Evolutionary conservation across 2,888 invertebrate species (phyloP).

Genomic region (Drosophila mercatorum): DNA sequence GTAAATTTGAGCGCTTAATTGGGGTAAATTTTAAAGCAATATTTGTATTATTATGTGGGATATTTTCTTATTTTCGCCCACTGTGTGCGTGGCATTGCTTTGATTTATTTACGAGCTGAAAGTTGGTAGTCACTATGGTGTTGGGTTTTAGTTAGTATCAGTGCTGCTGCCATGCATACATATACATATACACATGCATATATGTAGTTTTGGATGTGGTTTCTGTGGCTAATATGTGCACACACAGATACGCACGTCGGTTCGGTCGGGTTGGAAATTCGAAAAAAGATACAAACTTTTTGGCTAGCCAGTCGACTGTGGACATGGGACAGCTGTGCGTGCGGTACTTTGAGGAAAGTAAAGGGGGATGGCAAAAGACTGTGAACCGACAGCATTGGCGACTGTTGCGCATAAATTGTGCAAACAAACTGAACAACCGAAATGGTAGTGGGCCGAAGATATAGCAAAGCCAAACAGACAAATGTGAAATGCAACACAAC

Average conservation of each 20-base stretch:
- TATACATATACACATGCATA: conserved; percentile 19
- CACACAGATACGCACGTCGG: conserved; percentile 56
- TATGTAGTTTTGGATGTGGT: conserved; percentile 56
- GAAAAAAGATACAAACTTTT: conserved; percentile 57
- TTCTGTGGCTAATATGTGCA: conserved; percentile 65
- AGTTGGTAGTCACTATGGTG: conserved; percentile 62
- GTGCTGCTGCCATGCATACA: conserved; percentile 29
- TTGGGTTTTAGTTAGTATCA: conserved; percentile 72
- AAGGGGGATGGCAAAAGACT: conserved; percentile 9
- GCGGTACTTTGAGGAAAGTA: conserved; percentile 2
- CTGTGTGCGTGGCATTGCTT: conserved; percentile 52
- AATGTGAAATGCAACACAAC: conserved; percentile 56
- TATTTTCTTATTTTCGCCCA: conserved; percentile 34
- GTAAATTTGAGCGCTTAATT: background rate
- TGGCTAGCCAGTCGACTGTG: conserved; percentile 52
- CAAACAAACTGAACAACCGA: conserved; percentile 63
- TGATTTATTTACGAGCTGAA: conserved; percentile 63
- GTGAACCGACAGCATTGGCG: conserved; percentile 45
- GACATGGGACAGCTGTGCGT: conserved; percentile 44
- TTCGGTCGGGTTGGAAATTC: conserved; percentile 68
- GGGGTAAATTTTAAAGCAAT: background rate
- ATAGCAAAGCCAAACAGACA: conserved; percentile 27
- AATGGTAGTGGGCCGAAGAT: conserved; percentile 61
- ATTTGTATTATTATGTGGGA: background rate
- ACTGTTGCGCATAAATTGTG: conserved; percentile 70